Base-by-base conservation (phyloP, 2,113 vertebrate genomes). In the Silurus asotus region DNA sequence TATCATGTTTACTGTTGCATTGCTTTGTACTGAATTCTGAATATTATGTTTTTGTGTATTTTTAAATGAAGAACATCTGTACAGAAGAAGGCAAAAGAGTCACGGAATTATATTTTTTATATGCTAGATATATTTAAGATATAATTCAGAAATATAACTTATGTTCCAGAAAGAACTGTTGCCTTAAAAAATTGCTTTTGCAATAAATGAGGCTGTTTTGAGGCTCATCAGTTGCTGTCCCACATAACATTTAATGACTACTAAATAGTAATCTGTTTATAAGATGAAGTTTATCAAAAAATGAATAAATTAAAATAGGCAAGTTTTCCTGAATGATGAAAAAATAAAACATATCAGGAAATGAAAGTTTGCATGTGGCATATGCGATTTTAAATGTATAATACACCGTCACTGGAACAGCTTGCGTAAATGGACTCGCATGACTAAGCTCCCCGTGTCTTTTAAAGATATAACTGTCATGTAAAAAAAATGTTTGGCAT, bases 1-100 rank as follows among this genome's bases (percentile, higher is more conserved):
- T 84, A 64, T 85, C 51, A 69, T 79, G 61, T 45, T 56, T 79
- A 28, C 8, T 55, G 15, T 75, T 53, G 48, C 61, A 59, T 6
- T 51, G 56, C 37, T 62, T 74, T 61, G 45, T 61, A 64, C 0
- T 64, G 15, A 53, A 48, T 58, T 77, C 48, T 53, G 48, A 19
- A 62, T 64, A 64, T 28, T 51, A n/a, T 53, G 56, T 64, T 64
- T 64, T 23, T 61, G 10, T 77, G 17, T 84, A 19, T 10, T 19
- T 64, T 62, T 64, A 7, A 84, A n/a, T 59, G 13, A 37, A 74
- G 28, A 17, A 53, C 49, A 3, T 59, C 23, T 61, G 82, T 48
- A 84, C 11, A 23, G 58, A 49, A 61, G 37, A 61, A 84, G 20
- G 17, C 53, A 45, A 56, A 67, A 67, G 20, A 13, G 8, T 55